Base-by-base conservation (phyloP, 2,797 vertebrate genomes). In the Paramormyrops hopkinsi region DNA sequence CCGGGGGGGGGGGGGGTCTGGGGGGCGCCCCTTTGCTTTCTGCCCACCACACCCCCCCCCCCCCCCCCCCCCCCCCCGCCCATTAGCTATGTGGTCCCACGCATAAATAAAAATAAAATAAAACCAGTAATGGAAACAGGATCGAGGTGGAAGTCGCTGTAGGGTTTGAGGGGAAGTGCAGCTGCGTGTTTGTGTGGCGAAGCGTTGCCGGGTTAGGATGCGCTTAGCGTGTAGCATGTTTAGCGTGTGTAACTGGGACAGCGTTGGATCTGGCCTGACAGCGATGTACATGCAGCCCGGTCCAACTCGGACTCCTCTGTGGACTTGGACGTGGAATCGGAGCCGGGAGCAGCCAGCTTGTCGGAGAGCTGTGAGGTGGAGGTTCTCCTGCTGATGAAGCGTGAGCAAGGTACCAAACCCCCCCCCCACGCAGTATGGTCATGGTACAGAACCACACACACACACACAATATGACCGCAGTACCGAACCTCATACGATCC, bases 221-320 rank as follows among this genome's bases (percentile, higher is more conserved):
- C 4, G 1, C 9, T 69, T 69, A 4, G 62, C 2, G 7, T 11
- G 59, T 62, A 62, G 56, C n/a, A 83, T 54, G 53, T n/a, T 6
- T 22, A 22, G 56, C 44, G 17, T 14, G n/a, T 46, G 33, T 41
- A n/a, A 7, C 12, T 8, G 37, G 69, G 69, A 37, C 69, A 3
- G 12, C 3, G 14, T 53, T 53, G 53, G 19, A 7, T 56, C 19
- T 7, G 12, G 73, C 19, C 14, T 82, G 33, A 25, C 22, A 14
- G 22, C 19, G 22, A 29, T n/a, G 7, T 50, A 22, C 50, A 11
- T 82, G 76, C 76, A 82, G 76, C 99, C 93, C 97, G 98, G 79
- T 99, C 99, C 76, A 99, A 99, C 94, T 99, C 99, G 0, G 98
- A 99, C 50, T 99, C 99, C 0, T 99, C 99, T 54, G 93, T 99